Evolutionary conservation across 2,797 vertebrate genomes (phyloP).

Genomic region (Falco biarmicus): DNA sequence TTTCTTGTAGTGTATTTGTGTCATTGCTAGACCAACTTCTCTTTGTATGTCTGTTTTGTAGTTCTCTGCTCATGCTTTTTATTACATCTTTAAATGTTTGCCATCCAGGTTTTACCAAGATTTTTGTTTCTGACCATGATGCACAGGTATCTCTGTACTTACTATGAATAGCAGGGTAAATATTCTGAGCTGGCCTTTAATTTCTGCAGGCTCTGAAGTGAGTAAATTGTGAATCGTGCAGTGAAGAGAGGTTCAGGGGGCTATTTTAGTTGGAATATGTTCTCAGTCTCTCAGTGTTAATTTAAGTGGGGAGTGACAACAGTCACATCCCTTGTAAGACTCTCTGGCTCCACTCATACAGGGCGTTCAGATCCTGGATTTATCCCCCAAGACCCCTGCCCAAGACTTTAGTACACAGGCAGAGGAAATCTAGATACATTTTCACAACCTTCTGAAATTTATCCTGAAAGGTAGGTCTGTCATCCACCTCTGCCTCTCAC

Average conservation of each 20-base stretch:
- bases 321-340: background rate
- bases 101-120: background rate
- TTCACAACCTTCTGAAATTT: background rate
- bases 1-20: background rate
- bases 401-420: background rate
- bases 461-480: background rate
- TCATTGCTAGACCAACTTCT: background rate
- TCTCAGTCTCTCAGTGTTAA: background rate
- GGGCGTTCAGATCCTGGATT: background rate
- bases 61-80: background rate
- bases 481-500: background rate
- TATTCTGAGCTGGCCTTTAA: slow-evolving; percentile 30
- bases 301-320: background rate
- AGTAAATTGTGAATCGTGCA: background rate
- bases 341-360: background rate
- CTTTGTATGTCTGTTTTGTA: background rate
- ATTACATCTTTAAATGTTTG: background rate
- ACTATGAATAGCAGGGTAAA: slow-evolving; percentile 7
- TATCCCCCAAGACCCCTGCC: background rate
- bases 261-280: background rate
- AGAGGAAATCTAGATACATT: background rate
- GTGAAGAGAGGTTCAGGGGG: background rate
- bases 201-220: background rate
- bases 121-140: background rate
- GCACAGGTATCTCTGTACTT: background rate